Evolutionary conservation across 2,797 vertebrate genomes (phyloP).

Genomic region (Poliocrania exsul): DNA sequence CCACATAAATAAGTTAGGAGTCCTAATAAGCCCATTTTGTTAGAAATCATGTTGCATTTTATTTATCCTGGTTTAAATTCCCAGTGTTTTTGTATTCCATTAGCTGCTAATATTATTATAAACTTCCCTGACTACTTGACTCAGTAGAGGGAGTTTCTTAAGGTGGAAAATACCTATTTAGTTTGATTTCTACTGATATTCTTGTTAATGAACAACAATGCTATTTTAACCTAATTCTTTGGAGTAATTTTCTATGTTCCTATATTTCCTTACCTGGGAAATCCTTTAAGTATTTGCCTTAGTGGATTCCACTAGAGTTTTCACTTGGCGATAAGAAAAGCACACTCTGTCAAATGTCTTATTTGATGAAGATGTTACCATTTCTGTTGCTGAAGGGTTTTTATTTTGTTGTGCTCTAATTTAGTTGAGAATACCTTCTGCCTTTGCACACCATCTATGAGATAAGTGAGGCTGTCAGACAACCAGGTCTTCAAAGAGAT

Average conservation of each 20-base stretch:
- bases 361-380: not conserved
- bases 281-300: fast-evolving
- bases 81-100: not conserved
- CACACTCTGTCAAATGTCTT: fast-evolving
- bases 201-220: not conserved
- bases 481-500: not conserved
- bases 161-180: not conserved
- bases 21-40: not conserved
- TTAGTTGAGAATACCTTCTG: not conserved
- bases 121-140: not conserved
- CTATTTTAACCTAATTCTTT: not conserved
- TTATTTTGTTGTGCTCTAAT: not conserved
- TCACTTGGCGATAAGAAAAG: not conserved
- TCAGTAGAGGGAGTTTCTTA: not conserved
- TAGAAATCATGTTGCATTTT: not conserved
- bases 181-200: not conserved
- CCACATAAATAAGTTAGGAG: not conserved
- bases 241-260: not conserved
- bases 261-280: not conserved
- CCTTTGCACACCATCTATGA: not conserved
- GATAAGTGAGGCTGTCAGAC: not conserved
- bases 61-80: not conserved
- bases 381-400: not conserved
- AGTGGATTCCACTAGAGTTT: not conserved
- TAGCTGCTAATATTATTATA: not conserved